Conservation (phyloP, 2,888 invertebrate genomes). For the Notodonta ziczac region DNA sequence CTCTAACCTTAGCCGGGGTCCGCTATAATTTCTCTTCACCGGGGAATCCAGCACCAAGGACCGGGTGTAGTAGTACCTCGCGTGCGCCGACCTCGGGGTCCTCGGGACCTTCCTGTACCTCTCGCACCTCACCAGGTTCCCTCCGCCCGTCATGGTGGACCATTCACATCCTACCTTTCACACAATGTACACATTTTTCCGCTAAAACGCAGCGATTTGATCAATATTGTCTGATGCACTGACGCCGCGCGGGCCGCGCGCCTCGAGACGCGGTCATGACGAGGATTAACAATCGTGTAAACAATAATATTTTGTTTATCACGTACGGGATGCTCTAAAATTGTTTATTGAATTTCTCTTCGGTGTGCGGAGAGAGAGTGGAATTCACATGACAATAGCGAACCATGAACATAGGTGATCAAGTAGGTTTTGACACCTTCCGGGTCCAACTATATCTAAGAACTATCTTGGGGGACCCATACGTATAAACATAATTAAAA, state of each 20-base stretch:
- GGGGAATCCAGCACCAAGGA: constrained; percentile 60
- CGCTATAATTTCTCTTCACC: constrained; percentile 37
- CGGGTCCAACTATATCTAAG: too few species aligned
- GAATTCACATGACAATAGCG: background rate
- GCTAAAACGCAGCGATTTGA: constrained; percentile 27
- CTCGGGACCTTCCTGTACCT: constrained; percentile 66
- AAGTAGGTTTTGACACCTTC: too few species aligned
- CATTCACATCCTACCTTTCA: constrained; percentile 55
- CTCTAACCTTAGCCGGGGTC: constrained; percentile 58
- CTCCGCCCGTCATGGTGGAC: constrained; percentile 63
- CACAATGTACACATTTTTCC: constrained; percentile 36
- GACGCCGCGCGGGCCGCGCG: constrained; percentile 47
- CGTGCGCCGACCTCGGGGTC: constrained; percentile 59
- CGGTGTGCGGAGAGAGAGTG: background rate
- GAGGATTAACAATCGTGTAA: constrained; percentile 71
- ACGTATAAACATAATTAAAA: too few species aligned
- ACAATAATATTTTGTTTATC: constrained; percentile 74
- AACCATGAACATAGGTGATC: too few species aligned
- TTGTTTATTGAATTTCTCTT: constrained; percentile 21
- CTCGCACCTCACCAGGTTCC: constrained; percentile 59
- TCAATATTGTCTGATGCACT: constrained; percentile 42
- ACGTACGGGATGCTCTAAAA: constrained; percentile 55
- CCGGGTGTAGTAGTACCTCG: constrained; percentile 68
- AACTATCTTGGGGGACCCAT: too few species aligned
- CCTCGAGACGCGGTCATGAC: constrained; percentile 61